Conservation (phyloP, 1,140 invertebrate species). For the Acromyrmex echinatior region DNA sequence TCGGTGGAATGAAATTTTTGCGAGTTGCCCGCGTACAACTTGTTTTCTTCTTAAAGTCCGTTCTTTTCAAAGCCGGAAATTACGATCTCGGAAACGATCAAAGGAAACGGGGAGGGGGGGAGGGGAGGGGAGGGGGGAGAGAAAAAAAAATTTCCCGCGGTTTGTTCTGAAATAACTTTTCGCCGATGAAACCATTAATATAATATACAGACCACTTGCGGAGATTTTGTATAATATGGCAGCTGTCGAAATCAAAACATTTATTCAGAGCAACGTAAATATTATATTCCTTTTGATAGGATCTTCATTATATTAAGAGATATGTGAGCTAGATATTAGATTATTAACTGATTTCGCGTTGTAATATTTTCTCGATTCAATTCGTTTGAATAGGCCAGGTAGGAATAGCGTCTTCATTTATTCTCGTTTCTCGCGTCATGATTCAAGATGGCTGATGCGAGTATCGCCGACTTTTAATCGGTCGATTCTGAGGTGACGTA, state of each 20-base stretch:
- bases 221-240: conserved; percentile 16
- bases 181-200: not conserved
- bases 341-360: not conserved
- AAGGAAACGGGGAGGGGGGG: no score
- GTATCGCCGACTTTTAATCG: conserved; percentile 41
- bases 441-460: conserved; percentile 35
- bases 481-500: conserved; percentile 36
- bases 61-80: conserved; percentile 29
- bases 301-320: not conserved
- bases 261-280: not conserved
- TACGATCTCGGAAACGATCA: conserved; percentile 26
- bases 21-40: not conserved
- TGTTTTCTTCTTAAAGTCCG: conserved; percentile 26
- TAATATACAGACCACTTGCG: not conserved
- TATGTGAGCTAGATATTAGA: not conserved
- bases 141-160: not conserved
- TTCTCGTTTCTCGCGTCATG: conserved; percentile 7
- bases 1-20: conserved; percentile 41
- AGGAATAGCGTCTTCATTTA: conserved; percentile 21
- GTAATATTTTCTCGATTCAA: not conserved
- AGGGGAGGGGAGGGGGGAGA: not conserved
- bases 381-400: not conserved
- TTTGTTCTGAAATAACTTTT: conserved; percentile 40
- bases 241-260: conserved; percentile 28
- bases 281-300: not conserved